Evolutionary conservation across 1,140 invertebrate genomes (phyloP), one percentile per base, ranked within the genome.

Genomic region (Metopolophium dirhodum): DNA sequence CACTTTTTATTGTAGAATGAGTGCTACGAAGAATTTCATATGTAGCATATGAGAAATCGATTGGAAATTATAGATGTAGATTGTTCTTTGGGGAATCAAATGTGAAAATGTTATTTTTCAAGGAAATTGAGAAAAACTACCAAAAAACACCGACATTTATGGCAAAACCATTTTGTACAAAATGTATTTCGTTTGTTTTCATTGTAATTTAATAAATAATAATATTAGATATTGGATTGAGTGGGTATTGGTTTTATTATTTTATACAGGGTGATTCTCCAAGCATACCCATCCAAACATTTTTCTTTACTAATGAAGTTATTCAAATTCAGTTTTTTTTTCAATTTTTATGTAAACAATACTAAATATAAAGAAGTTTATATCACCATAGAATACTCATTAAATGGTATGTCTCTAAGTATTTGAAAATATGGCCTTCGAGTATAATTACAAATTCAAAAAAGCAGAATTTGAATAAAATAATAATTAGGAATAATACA

Each of bases 51-150:
- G 37, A 86, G 37, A 86, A 86, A 86, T 86, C 83, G 83, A 47
- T 86, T 6, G 26, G 22, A 86, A 86, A 86, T 86, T 86, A 86
- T 86, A 26, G 83, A 86, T 86, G 83, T 86, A 86, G 83, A 86
- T 86, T 86, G 22, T 41, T 30, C 83, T 86, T 41, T 30, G 7
- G 83, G 83, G 83, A 45, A 45, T 86, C 37, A 86, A 86, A 86
- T 47, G 83, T 23, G 41, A 45, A 86, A 86, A 45, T 47, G 83
- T 86, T 45, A 86, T 86, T 86, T 86, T 30, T 41, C 41, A 30
- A 45, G 23, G 41, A 85, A 85, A 85, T 41, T 85, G 83, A 86
- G 41, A n/a, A 68, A 83, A 83, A 20, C 37, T 37, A 85, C 37
- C 35, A 85, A 85, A 85, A 54, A 14, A 85, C 37, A 85, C 83